Percentiles rank a stretch among this genome's conserved stretches.
Evolutionary conservation across 2,888 invertebrate species (phyloP).

Genomic region (Tipula confusa): DNA sequence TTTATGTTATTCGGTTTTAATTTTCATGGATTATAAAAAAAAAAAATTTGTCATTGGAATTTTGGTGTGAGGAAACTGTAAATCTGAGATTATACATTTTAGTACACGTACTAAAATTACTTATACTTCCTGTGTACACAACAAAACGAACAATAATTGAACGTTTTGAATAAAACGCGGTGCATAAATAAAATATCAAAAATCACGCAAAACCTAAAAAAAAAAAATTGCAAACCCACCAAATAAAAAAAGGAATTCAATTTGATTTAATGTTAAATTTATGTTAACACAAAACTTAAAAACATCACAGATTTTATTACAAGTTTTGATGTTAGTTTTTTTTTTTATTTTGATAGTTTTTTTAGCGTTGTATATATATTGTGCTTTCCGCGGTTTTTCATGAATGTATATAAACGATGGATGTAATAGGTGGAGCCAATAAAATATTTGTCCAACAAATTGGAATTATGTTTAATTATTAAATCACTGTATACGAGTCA

Average conservation of each 20-base stretch:
- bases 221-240: neutral
- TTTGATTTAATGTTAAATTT: conserved; percentile 12
- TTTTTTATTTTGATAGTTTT: no score
- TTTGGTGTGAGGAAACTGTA: neutral
- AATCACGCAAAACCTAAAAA: neutral
- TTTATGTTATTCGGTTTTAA: conserved; percentile 25
- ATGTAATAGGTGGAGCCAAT: neutral
- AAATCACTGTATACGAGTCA: neutral
- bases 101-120: neutral
- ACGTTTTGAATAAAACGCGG: no score
- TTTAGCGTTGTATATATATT: neutral
- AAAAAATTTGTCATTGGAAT: neutral
- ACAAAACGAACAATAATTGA: neutral
- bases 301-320: neutral
- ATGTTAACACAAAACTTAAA: conserved; percentile 6
- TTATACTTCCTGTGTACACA: neutral
- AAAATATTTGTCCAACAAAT: neutral
- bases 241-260: neutral
- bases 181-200: neutral
- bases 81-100: neutral
- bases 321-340: neutral
- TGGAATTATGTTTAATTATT: conserved; percentile 14
- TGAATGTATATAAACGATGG: neutral
- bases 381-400: neutral
- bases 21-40: conserved; percentile 14